Conservation (phyloP, 2,888 invertebrate genomes). For the Eueremaeus valkanovi region DNA sequence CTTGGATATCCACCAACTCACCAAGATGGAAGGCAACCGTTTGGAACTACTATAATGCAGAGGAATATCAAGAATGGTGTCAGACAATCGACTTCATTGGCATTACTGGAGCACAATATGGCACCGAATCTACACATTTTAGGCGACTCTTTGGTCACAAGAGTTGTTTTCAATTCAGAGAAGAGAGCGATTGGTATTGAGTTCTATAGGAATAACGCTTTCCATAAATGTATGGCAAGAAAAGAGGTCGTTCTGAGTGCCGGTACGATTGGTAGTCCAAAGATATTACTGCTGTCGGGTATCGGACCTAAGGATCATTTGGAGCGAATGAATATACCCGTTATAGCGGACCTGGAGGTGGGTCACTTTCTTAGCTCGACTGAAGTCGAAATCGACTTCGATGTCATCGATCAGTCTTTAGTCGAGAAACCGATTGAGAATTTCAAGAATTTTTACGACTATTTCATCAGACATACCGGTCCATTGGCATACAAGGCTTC, state of each 20-base stretch:
- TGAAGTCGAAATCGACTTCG: not conserved
- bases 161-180: conserved; percentile 51
- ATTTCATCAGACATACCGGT: not conserved
- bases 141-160: conserved; percentile 50
- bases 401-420: not conserved
- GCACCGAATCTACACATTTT: conserved; percentile 63
- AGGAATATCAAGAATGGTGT: conserved; percentile 49
- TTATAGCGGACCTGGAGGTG: not conserved
- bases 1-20: not conserved
- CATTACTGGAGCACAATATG: conserved; percentile 48
- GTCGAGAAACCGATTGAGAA: not conserved
- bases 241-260: conserved; percentile 85
- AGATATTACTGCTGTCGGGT: conserved; percentile 87
- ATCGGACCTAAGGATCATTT: conserved; percentile 65
- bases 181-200: conserved; percentile 77
- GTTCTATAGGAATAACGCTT: conserved; percentile 67
- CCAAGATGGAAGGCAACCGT: not conserved
- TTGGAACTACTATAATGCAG: conserved; percentile 43
- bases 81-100: conserved; percentile 50
- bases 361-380: not conserved
- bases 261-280: conserved; percentile 83
- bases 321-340: not conserved
- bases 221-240: conserved; percentile 67
- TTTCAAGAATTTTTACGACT: not conserved
- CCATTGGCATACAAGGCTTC: not conserved